A percentile compares a stretch with the other conserved stretches of the same genome.
Conservation (phyloP, 2,797 vertebrate genomes). For the Furcifer pardalis region DNA sequence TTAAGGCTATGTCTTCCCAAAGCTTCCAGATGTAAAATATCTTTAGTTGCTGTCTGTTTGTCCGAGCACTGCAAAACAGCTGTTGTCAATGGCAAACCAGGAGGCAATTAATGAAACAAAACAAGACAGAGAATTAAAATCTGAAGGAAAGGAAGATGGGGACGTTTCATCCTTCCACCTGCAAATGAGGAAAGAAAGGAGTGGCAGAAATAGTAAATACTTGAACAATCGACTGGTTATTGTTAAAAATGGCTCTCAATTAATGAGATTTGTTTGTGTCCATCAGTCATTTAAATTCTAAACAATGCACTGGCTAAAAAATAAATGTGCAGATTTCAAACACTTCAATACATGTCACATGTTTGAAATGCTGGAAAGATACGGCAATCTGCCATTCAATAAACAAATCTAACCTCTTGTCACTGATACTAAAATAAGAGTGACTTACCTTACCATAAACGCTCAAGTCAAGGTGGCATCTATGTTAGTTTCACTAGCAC, state of each 20-base stretch:
- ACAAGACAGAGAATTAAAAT: conserved; percentile 53
- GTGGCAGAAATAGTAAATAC: background rate
- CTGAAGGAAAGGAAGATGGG: conserved; percentile 80
- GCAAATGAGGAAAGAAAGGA: conserved; percentile 56
- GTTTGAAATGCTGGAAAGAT: background rate
- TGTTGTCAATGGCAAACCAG: conserved; percentile 68
- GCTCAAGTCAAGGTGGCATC: no score
- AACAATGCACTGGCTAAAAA: background rate
- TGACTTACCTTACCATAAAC: no score
- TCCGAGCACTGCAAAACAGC: conserved; percentile 58
- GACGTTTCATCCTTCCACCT: conserved; percentile 76
- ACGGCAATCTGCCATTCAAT: background rate
- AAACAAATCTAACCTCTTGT: background rate
- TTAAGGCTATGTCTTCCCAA: conserved; percentile 87
- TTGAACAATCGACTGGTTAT: background rate
- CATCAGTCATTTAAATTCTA: background rate
- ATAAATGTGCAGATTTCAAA: background rate
- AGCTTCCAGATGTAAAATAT: conserved; percentile 71
- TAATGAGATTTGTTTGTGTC: background rate
- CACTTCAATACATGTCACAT: background rate
- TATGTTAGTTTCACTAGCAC: no score
- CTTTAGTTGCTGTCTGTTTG: conserved; percentile 49
- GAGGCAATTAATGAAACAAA: conserved; percentile 44
- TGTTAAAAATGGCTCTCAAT: background rate
- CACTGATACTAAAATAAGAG: no score